phyloP scores from a whole-genome alignment of 2,113 vertebrate genomes.

The Passer domesticus region DNA sequence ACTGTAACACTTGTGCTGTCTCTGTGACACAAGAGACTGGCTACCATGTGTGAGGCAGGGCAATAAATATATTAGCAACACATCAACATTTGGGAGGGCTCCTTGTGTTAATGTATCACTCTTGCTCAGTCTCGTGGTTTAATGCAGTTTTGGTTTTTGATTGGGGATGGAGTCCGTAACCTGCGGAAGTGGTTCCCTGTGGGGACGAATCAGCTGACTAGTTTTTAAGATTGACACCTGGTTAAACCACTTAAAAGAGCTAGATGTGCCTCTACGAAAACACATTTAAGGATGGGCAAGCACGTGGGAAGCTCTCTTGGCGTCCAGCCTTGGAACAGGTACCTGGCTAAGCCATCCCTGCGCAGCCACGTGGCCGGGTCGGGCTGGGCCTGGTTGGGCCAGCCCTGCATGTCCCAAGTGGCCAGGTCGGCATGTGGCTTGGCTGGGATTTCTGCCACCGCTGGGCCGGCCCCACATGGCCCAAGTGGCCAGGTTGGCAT shows the following conservation, averaged over 20 bases:
- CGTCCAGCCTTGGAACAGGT: neutral
- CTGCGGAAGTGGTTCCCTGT: neutral
- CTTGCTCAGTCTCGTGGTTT: neutral
- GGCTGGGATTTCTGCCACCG: neutral
- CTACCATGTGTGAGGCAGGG: neutral
- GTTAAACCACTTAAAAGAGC: neutral
- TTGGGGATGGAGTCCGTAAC: neutral
- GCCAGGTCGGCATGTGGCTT: neutral
- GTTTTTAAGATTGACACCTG: too few species aligned
- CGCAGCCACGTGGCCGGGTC: neutral
- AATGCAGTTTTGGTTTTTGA: neutral
- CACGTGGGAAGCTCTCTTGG: neutral
- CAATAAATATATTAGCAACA: neutral
- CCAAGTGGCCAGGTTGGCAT: too few species aligned
- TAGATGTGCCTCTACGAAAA: neutral
- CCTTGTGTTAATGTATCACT: neutral
- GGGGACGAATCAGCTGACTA: neutral
- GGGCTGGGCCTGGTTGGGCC: too few species aligned
- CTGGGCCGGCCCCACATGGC: neutral
- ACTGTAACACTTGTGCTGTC: neutral
- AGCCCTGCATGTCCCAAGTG: neutral
- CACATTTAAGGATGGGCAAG: neutral
- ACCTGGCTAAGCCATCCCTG: neutral
- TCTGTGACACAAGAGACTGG: neutral
- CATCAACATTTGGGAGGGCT: neutral